These are phyloP conservation scores for Euleptes europaea DNA, from an alignment of 2,113 vertebrate genomes.

Conservation along the genomic window DNA sequence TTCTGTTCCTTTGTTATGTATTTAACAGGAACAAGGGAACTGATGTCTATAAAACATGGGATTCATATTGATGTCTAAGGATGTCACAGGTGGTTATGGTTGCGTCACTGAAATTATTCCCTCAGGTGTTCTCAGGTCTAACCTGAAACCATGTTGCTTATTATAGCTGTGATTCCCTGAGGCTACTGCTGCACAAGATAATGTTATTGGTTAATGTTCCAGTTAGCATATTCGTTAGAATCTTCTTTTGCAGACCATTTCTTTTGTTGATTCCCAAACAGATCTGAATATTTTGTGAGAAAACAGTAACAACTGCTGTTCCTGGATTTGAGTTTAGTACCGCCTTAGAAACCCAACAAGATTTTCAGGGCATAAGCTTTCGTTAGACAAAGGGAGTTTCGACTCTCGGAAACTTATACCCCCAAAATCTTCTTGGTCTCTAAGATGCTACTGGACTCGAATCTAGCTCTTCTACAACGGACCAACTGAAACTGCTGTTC, in stretches of 20 bases:
- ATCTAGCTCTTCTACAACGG: no score
- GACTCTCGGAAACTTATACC: no score
- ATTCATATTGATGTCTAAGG: conserved; percentile 88
- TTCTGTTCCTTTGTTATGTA: conserved; percentile 93
- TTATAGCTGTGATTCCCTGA: background rate
- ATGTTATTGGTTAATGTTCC: conserved; percentile 8
- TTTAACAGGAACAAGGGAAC: conserved; percentile 89
- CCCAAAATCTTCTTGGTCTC: no score
- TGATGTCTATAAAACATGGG: conserved; percentile 91
- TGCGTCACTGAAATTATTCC: conserved; percentile 24
- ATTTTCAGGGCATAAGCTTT: no score
- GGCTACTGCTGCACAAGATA: background rate
- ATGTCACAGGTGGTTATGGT: background rate
- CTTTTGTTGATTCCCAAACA: background rate
- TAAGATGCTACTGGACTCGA: no score
- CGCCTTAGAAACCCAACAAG: no score
- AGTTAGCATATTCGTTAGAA: background rate
- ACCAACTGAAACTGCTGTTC: background rate
- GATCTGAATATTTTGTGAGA: background rate
- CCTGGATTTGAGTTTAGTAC: no score
- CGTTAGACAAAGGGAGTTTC: no score
- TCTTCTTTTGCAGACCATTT: background rate
- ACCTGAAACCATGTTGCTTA: background rate
- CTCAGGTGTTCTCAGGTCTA: background rate
- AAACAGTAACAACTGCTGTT: background rate